Percentiles rank a stretch among this genome's conserved stretches.
These are phyloP conservation scores for Apotomis capreana DNA, from an alignment of 2,888 invertebrate species.

Conservation along the genomic window DNA sequence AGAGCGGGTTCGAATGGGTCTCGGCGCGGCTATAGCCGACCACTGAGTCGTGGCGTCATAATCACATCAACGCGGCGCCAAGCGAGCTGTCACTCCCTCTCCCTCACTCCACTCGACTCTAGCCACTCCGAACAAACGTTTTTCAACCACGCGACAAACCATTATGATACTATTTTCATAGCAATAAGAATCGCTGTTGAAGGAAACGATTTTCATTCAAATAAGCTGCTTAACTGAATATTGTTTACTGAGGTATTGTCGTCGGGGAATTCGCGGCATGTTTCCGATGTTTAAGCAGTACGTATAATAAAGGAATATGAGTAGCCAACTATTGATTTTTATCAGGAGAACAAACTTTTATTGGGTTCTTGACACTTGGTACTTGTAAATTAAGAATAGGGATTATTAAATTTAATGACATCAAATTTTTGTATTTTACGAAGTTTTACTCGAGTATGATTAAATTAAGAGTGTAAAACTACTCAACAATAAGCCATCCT, in stretches of 20 bases:
- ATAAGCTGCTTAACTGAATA: conserved; percentile 58
- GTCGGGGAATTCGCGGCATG: conserved; percentile 31
- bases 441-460: no score
- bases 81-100: conserved; percentile 55
- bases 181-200: conserved; percentile 62
- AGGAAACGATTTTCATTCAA: conserved; percentile 62
- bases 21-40: conserved; percentile 80
- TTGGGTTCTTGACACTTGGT: background rate
- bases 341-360: background rate
- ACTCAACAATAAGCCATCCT: no score
- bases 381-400: background rate
- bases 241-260: conserved; percentile 43
- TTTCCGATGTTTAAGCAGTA: conserved; percentile 13
- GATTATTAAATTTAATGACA: no score
- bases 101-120: conserved; percentile 44
- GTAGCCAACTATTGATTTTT: conserved; percentile 6
- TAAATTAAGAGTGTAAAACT: no score
- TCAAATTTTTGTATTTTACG: no score
- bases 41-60: conserved; percentile 86
- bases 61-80: conserved; percentile 85
- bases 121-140: conserved; percentile 56
- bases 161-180: conserved; percentile 79
- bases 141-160: conserved; percentile 79
- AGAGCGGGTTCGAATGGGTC: conserved; percentile 72
- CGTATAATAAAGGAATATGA: conserved; percentile 5